Conservation (phyloP, 1,140 invertebrate genomes). For the Pristionchus pacificus region DNA sequence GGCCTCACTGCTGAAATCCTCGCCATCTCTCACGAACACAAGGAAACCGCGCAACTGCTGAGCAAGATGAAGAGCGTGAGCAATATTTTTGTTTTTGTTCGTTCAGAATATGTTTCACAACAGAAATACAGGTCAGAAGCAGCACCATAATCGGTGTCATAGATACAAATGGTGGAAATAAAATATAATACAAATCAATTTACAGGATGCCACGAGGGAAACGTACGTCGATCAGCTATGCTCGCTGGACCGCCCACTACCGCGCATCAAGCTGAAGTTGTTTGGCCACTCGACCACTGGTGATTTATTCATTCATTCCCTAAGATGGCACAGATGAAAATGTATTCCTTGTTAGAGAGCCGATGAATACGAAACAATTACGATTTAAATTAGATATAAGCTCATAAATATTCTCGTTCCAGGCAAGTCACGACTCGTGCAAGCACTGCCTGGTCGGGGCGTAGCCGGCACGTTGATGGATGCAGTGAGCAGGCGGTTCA, state of each 20-base stretch:
- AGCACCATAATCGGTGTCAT: background rate
- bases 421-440: background rate
- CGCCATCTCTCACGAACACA: constrained; percentile 74
- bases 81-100: constrained; percentile 19
- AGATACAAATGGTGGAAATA: constrained; percentile 13
- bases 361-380: too few relatives aligned
- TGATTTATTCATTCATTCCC: too few relatives aligned
- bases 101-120: background rate
- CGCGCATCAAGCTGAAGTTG: constrained; percentile 71
- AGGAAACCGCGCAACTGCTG: constrained; percentile 71
- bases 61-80: constrained; percentile 69
- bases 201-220: constrained; percentile 64
- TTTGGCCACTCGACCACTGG: constrained; percentile 74
- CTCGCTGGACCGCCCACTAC: constrained; percentile 66
- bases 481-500: constrained; percentile 53
- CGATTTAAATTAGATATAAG: too few relatives aligned
- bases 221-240: constrained; percentile 71
- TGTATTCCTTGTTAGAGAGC: too few relatives aligned
- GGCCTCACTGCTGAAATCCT: constrained; percentile 77
- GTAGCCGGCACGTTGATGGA: constrained; percentile 35
- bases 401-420: background rate
- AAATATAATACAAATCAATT: constrained; percentile 3
- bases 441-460: constrained; percentile 10
- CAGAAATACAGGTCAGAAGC: background rate
- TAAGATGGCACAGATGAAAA: too few relatives aligned